Conservation (phyloP, 2,113 vertebrate species). For the Pedetes capensis region DNA sequence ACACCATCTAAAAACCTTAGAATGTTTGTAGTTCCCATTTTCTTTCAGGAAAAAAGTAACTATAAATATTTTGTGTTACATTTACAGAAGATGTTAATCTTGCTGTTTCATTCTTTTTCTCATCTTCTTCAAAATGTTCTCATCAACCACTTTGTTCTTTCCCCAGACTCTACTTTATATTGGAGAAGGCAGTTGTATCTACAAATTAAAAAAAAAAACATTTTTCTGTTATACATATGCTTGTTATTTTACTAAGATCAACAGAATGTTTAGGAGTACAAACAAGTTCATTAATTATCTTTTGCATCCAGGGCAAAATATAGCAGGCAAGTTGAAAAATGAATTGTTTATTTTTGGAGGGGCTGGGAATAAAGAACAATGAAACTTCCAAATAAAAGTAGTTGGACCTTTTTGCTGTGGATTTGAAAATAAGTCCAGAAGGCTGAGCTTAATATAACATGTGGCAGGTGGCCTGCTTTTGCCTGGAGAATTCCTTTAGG, state of each 20-base stretch:
- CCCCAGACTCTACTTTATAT: not conserved
- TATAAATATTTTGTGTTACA: not conserved
- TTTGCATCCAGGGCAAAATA: conserved; percentile 62
- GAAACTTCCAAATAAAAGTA: conserved; percentile 83
- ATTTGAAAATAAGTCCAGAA: conserved; percentile 87
- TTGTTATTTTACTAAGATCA: conserved; percentile 74
- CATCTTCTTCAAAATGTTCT: not conserved
- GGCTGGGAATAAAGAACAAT: conserved; percentile 70
- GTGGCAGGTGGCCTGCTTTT: conserved; percentile 92
- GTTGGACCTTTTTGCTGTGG: conserved; percentile 82
- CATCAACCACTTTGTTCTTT: not conserved
- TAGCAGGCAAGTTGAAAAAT: conserved; percentile 67
- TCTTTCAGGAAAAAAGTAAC: conserved; percentile 15
- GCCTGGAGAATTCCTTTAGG: conserved; percentile 92
- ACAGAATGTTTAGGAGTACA: conserved; percentile 69
- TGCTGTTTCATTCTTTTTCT: not conserved
- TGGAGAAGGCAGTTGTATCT: conserved; percentile 22
- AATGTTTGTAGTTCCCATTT: not conserved
- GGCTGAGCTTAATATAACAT: conserved; percentile 90
- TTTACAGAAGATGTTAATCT: not conserved
- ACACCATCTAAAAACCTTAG: not conserved
- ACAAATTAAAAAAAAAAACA: conserved; percentile 7
- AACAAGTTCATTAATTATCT: conserved; percentile 72
- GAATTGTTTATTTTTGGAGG: conserved; percentile 74
- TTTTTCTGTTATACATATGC: conserved; percentile 53